Percentiles rank a stretch among this genome's conserved stretches.
These are phyloP conservation scores for Limosa lapponica DNA, from an alignment of 2,797 vertebrate genomes.

Conservation along the genomic window DNA sequence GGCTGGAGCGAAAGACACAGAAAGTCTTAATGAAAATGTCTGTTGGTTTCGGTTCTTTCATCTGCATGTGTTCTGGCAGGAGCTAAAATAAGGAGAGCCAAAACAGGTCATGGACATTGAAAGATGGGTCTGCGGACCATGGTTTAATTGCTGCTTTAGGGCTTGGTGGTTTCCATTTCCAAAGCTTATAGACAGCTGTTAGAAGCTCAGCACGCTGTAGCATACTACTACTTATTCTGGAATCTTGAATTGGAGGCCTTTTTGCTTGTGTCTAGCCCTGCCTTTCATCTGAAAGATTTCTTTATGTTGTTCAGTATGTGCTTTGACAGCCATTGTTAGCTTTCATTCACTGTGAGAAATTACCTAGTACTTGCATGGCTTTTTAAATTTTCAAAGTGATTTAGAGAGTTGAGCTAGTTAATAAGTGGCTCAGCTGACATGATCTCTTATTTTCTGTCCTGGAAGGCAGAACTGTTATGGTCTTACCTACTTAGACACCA, in stretches of 20 bases:
- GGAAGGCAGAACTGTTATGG: background rate
- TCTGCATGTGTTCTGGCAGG: background rate
- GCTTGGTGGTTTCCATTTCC: background rate
- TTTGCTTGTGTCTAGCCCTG: background rate
- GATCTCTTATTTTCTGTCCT: background rate
- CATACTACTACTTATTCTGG: background rate
- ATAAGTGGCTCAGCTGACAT: background rate
- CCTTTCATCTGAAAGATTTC: background rate
- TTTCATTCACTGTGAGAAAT: background rate
- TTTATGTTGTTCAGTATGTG: background rate
- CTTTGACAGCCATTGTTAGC: conserved; percentile 30
- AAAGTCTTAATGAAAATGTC: background rate
- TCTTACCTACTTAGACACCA: background rate
- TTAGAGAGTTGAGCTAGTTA: background rate
- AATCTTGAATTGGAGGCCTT: background rate
- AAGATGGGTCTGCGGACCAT: background rate
- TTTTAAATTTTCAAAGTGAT: background rate
- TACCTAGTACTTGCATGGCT: background rate
- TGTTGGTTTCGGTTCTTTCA: background rate
- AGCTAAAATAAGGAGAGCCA: background rate
- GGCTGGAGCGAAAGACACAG: background rate
- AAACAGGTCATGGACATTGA: background rate
- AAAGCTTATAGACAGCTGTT: background rate
- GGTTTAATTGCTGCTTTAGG: background rate
- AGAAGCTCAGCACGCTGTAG: background rate